Percentiles rank a stretch among this genome's conserved stretches.
Evolutionary conservation across 2,113 vertebrate species (phyloP).

Genomic region (Taxidea taxus): DNA sequence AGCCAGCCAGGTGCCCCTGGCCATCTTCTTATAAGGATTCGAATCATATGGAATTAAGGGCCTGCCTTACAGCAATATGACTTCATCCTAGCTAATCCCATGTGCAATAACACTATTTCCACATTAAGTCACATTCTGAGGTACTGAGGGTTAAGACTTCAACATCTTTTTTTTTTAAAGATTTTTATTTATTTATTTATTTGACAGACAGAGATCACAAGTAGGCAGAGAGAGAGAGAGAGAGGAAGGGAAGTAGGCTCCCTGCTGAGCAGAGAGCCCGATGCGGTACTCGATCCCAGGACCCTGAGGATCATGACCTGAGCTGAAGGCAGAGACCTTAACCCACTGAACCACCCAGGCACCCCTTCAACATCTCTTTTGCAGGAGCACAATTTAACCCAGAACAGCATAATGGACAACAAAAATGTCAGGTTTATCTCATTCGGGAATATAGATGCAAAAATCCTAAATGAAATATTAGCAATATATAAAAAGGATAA

Average conservation of each 20-base stretch:
- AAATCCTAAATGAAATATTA: neutral
- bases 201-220: too few relatives aligned
- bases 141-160: too few relatives aligned
- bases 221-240: too few relatives aligned
- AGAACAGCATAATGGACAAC: neutral
- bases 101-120: neutral
- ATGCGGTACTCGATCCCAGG: too few relatives aligned
- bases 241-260: too few relatives aligned
- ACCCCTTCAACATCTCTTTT: slow-evolving; percentile 86
- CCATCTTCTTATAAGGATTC: neutral
- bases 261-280: too few relatives aligned
- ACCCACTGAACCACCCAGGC: neutral
- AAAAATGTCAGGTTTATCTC: neutral
- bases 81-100: neutral
- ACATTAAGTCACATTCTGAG: neutral
- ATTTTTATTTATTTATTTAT: too few relatives aligned
- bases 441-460: neutral
- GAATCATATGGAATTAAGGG: neutral
- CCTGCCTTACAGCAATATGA: neutral
- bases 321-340: too few relatives aligned
- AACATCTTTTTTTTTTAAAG: too few relatives aligned
- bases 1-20: too few relatives aligned
- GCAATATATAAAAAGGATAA: neutral
- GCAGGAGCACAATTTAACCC: neutral
- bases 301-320: too few relatives aligned